Percentiles rank a stretch among this genome's conserved stretches.
phyloP scores from a whole-genome alignment of 1,140 invertebrate species.

The Hirudo medicinalis region DNA sequence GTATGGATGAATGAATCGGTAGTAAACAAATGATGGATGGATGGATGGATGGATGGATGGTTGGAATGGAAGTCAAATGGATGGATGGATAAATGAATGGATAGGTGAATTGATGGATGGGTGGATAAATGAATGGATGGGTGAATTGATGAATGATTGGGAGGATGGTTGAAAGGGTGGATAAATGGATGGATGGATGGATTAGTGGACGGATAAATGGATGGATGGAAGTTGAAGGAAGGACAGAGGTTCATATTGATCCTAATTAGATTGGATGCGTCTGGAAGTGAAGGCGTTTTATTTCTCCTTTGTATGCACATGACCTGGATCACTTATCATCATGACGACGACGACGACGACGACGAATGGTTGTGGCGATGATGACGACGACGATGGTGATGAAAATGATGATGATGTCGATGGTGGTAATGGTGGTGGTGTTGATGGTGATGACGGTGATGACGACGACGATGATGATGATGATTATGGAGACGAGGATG shows the following conservation, averaged over 20 bases:
- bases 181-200: not conserved
- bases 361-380: not conserved
- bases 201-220: not conserved
- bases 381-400: not conserved
- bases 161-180: not conserved
- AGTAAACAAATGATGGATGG: not conserved
- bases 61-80: not conserved
- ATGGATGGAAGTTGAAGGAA: not conserved
- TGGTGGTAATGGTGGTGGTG: not conserved
- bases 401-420: not conserved
- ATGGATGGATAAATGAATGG: not conserved
- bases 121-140: not conserved
- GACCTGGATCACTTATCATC: not conserved
- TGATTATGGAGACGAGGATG: not conserved
- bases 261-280: not conserved
- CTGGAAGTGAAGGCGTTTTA: too few species aligned
- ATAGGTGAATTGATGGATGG: not conserved
- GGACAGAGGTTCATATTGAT: not conserved
- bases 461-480: slow-evolving; percentile 12
- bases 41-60: not conserved
- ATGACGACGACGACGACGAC: not conserved
- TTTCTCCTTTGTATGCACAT: too few species aligned
- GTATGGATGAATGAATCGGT: not conserved
- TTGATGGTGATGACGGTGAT: not conserved
- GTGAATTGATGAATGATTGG: not conserved